Conservation (phyloP, 2,113 vertebrate genomes). For the Paratilapia polleni region DNA sequence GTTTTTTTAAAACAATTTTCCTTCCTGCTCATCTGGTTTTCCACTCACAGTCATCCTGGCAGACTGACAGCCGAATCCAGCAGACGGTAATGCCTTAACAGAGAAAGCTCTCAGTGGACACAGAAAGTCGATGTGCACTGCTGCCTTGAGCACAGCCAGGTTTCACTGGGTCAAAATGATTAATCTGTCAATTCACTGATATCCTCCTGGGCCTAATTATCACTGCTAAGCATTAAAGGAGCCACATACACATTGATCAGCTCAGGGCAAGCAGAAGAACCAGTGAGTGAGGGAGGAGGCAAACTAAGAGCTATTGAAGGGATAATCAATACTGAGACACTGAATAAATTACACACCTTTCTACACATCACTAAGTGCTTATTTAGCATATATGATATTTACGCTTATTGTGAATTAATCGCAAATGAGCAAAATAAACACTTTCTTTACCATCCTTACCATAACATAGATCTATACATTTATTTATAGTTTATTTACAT, state of each 20-base stretch:
- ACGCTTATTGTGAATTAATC: background rate
- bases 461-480: background rate
- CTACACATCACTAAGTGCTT: background rate
- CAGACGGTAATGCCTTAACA: conserved; percentile 40
- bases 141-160: conserved; percentile 34
- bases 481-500: background rate
- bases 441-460: no score
- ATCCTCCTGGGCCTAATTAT: conserved; percentile 58
- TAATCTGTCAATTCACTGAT: conserved; percentile 56
- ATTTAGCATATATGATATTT: background rate
- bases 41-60: background rate
- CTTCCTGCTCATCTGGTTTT: background rate
- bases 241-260: conserved; percentile 51
- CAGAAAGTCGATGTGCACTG: conserved; percentile 32
- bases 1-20: background rate
- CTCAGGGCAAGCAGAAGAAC: background rate
- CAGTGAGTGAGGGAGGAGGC: conserved; percentile 4
- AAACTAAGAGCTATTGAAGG: conserved; percentile 11
- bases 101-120: conserved; percentile 43
- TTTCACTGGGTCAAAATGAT: conserved; percentile 61
- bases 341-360: conserved; percentile 15
- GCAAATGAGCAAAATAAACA: background rate
- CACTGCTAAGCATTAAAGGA: conserved; percentile 30
- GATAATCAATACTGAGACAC: conserved; percentile 29
- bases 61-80: conserved; percentile 40